A percentile compares a stretch with the other conserved stretches of the same genome.
phyloP scores from a whole-genome alignment of 2,888 invertebrate genomes.

The Scaptodrosophila latifasciaeformis region DNA sequence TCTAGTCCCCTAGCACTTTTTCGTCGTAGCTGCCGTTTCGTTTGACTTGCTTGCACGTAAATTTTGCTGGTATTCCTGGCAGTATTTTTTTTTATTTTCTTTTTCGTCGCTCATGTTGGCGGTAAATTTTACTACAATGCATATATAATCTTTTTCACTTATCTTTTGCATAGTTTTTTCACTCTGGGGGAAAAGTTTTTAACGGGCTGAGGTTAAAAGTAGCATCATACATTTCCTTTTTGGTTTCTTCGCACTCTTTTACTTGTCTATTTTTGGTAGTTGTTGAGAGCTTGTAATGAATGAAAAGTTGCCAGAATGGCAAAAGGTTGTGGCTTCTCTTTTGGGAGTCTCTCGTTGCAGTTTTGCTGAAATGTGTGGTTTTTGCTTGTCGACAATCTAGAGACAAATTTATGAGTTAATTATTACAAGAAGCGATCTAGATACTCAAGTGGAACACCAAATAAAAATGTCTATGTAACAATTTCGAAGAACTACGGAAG shows the following conservation, averaged over 20 bases:
- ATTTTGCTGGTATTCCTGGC: constrained; percentile 53
- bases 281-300: constrained; percentile 36
- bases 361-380: constrained; percentile 35
- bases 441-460: no score
- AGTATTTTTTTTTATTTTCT: no score
- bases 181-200: constrained; percentile 42
- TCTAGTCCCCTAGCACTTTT: no score
- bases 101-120: constrained; percentile 45
- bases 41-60: constrained; percentile 65
- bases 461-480: no score
- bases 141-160: constrained; percentile 68
- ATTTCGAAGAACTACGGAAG: no score
- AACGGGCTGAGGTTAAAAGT: constrained; percentile 58
- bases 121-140: constrained; percentile 64
- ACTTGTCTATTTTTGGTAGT: neutral
- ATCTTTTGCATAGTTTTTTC: constrained; percentile 57
- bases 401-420: constrained; percentile 62
- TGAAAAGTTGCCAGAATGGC: constrained; percentile 37
- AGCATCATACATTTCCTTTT: constrained; percentile 48
- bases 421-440: no score
- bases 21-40: constrained; percentile 57
- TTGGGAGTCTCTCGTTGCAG: neutral
- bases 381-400: constrained; percentile 47
- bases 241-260: no score
- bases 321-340: constrained; percentile 22